A percentile compares a stretch with the other conserved stretches of the same genome.
phyloP scores from a whole-genome alignment of 2,888 invertebrate genomes.

The Sympetrum striolatum region DNA sequence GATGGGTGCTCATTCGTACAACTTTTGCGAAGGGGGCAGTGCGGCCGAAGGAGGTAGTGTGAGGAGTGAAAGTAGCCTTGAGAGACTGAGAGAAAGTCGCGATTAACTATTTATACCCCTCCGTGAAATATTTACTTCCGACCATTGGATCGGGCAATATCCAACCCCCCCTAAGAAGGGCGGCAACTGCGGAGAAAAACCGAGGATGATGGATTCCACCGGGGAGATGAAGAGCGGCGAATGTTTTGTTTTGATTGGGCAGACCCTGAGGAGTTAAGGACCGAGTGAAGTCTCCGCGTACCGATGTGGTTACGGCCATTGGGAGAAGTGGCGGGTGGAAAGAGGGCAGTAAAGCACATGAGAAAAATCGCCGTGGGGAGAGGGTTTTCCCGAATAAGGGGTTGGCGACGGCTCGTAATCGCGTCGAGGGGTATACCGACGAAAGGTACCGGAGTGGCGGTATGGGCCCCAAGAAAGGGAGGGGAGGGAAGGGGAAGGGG shows the following conservation, averaged over 20 bases:
- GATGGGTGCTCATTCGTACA: background rate
- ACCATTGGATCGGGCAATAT: background rate
- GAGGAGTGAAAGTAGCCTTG: background rate
- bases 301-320: background rate
- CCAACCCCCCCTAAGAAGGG: background rate
- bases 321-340: background rate
- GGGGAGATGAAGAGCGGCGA: background rate
- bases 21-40: background rate
- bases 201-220: background rate
- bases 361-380: background rate
- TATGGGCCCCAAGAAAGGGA: background rate
- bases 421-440: background rate
- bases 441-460: background rate
- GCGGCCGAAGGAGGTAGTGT: background rate
- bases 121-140: background rate
- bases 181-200: background rate
- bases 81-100: background rate
- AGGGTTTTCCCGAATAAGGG: background rate
- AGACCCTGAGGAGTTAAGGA: background rate
- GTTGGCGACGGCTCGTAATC: background rate
- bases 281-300: background rate
- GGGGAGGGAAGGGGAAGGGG: background rate
- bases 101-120: background rate
- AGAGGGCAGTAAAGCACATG: background rate
- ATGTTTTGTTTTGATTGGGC: background rate